Base-by-base conservation (phyloP, 2,797 vertebrate genomes). In the Peromyscus nudipes region DNA sequence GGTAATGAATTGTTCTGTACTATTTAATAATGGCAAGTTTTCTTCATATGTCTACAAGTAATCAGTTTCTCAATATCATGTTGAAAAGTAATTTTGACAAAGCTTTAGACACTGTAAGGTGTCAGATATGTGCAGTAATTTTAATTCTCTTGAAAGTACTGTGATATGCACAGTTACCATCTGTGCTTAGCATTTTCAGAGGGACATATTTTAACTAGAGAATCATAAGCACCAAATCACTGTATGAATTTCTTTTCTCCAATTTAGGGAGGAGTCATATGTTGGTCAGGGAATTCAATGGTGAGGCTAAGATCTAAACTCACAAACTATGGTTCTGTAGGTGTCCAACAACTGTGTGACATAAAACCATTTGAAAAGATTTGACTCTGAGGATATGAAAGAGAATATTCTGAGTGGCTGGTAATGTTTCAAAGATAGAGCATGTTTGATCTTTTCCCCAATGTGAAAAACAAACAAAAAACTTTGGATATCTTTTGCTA, bases 51-150 rank as follows among this genome's bases (percentile, higher is more conserved):
- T 80, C 71, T 82, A 79, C 0, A 14, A 67, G 0, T 62, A 67
- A 52, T 87, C 65, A 14, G 4, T 64, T 87, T 31, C 43, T 87
- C 52, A 69, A 21, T 52, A 85, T 34, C 13, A 46, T 69, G 5
- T 84, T 92, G 31, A 67, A 84, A 93, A 29, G 12, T 40, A 95
- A 37, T 84, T 52, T 43, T 7, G 86, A 80, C 29, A 85, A 81
- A 96, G 31, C 27, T 89, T 49, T 90, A 46, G 29, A 29, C 12
- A 69, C 4, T 40, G 21, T 80, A 80, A 77, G 4, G 2, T 92
- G 23, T n/a, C 12, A 71, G 52, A 27, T 69, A 19, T 69, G 13
- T 62, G 40, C 4, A 73, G 73, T 86, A 3, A 91, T 92, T 89
- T 94, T 87, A 83, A 67, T 86, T 86, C 62, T 93, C 10, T 23